phyloP scores from a whole-genome alignment of 2,797 vertebrate genomes.

The Silurus lanzhouensis region DNA sequence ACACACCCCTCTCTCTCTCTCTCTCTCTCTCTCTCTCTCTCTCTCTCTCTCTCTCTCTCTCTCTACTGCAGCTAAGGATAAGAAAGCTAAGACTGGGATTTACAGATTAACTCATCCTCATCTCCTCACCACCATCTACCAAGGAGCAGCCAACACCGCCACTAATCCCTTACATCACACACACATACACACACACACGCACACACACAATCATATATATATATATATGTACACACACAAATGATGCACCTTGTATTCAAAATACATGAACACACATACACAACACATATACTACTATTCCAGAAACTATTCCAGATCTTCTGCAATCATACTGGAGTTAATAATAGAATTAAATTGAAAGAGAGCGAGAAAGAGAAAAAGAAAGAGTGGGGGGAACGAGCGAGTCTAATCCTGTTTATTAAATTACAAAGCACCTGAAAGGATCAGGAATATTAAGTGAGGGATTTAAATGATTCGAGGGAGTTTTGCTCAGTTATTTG shows the following conservation, averaged over 20 bases:
- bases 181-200: not conserved
- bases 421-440: slow-evolving; percentile 89
- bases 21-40: no score
- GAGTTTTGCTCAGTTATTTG: slow-evolving; percentile 76
- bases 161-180: slow-evolving; percentile 70
- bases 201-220: slow-evolving; percentile 35
- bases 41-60: no score
- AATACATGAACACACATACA: not conserved
- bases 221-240: not conserved
- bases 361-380: not conserved
- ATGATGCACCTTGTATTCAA: not conserved
- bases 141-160: slow-evolving; percentile 73
- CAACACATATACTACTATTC: slow-evolving; percentile 58
- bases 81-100: slow-evolving; percentile 81
- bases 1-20: slow-evolving; percentile 5
- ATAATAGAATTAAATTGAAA: slow-evolving; percentile 68
- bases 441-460: slow-evolving; percentile 82
- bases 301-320: slow-evolving; percentile 84
- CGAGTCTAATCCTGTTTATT: slow-evolving; percentile 84
- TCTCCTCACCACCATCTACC: slow-evolving; percentile 72
- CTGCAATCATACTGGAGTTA: slow-evolving; percentile 81
- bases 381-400: slow-evolving; percentile 22
- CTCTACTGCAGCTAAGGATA: slow-evolving; percentile 77
- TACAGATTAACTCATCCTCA: slow-evolving; percentile 81
- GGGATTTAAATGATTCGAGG: slow-evolving; percentile 79